Conservation (phyloP, 2,113 vertebrate genomes). For the Thamnophis sirtalis region DNA sequence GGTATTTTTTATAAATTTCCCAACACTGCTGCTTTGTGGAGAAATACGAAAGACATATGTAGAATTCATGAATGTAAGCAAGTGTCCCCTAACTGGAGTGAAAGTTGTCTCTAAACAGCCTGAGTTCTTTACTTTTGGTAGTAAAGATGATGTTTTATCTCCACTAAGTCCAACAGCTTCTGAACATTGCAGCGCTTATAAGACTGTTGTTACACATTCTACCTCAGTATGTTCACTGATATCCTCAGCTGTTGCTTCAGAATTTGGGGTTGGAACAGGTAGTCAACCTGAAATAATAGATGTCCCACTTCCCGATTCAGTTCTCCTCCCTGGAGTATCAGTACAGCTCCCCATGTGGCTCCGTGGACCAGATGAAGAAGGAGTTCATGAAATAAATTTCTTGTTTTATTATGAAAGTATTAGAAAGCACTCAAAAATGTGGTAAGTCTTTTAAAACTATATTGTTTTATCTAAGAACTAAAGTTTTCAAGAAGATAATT, state of each 20-base stretch:
- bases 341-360: conserved; percentile 94
- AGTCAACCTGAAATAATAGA: conserved; percentile 74
- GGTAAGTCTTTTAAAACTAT: conserved; percentile 65
- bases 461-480: not conserved
- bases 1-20: conserved; percentile 98
- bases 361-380: conserved; percentile 92
- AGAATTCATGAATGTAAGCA: conserved; percentile 93
- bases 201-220: conserved; percentile 78
- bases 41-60: conserved; percentile 94
- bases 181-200: conserved; percentile 92
- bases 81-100: conserved; percentile 81
- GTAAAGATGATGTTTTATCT: conserved; percentile 74
- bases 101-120: conserved; percentile 90
- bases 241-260: conserved; percentile 73
- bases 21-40: conserved; percentile 92
- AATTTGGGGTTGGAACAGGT: conserved; percentile 74
- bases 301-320: conserved; percentile 79
- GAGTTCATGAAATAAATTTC: conserved; percentile 98
- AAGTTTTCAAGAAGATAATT: not conserved
- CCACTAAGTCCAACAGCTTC: conserved; percentile 83
- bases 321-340: conserved; percentile 85
- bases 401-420: conserved; percentile 94
- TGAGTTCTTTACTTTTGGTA: conserved; percentile 94
- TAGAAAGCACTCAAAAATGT: conserved; percentile 82
- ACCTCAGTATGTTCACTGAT: conserved; percentile 67